phyloP scores from a whole-genome alignment of 2,797 vertebrate genomes.

The Cyclura pinguis region DNA sequence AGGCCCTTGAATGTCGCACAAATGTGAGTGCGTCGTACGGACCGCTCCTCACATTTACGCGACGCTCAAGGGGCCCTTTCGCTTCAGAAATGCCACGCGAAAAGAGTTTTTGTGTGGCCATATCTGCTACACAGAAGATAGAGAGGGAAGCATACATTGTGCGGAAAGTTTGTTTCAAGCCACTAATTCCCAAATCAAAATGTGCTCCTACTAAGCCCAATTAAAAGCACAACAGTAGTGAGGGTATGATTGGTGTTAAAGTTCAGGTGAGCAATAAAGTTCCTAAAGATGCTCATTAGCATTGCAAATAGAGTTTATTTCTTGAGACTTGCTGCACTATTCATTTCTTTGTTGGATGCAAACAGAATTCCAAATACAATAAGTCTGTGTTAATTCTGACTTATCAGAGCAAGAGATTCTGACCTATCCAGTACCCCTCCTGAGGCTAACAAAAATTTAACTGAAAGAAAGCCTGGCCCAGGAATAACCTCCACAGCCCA shows the following conservation, averaged over 20 bases:
- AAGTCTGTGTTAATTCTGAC: background rate
- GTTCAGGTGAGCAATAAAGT: background rate
- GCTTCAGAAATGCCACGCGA: no score
- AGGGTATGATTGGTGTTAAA: background rate
- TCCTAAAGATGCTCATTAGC: background rate
- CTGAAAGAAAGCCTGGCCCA: background rate
- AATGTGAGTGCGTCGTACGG: no score
- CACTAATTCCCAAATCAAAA: background rate
- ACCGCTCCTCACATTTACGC: no score
- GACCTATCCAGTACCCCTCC: background rate
- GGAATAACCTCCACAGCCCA: constrained; percentile 28
- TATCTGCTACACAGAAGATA: background rate
- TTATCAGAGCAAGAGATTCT: background rate
- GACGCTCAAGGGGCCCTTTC: no score
- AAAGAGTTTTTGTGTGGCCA: no score
- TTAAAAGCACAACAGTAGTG: background rate
- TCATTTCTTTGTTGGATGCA: background rate
- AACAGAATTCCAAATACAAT: background rate
- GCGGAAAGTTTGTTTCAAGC: background rate
- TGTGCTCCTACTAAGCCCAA: background rate
- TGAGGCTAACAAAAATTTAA: constrained; percentile 39
- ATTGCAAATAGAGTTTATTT: background rate
- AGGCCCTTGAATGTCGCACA: no score
- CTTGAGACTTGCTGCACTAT: background rate
- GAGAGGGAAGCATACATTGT: background rate